These are phyloP conservation scores for Nipponacmea schrenckii DNA, from an alignment of 2,888 invertebrate genomes.

Conservation along the genomic window DNA sequence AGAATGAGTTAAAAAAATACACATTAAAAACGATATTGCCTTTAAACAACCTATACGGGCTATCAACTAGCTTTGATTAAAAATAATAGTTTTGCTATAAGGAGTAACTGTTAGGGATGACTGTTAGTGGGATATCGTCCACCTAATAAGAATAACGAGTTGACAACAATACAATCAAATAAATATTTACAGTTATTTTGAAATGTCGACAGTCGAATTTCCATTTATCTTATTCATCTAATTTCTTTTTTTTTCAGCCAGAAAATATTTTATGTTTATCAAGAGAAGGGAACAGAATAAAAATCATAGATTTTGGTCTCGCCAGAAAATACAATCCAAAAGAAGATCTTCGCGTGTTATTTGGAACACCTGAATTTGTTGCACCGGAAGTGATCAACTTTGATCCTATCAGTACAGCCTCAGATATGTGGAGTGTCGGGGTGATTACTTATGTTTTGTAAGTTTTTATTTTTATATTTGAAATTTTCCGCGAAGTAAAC, in stretches of 20 bases:
- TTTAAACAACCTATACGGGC: no score
- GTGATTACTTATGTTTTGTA: slow-evolving; percentile 98
- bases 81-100: no score
- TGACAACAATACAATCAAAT: no score
- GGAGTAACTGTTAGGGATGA: no score
- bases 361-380: slow-evolving; percentile 98
- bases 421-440: slow-evolving; percentile 99
- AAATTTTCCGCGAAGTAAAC: not conserved
- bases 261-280: slow-evolving; percentile 98
- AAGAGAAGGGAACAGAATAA: slow-evolving; percentile 95
- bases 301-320: slow-evolving; percentile 98
- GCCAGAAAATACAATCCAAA: slow-evolving; percentile 91
- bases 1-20: no score
- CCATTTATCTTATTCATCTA: not conserved
- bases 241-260: slow-evolving; percentile 75
- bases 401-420: slow-evolving; percentile 93
- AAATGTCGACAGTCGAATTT: no score
- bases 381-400: slow-evolving; percentile 99
- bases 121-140: no score
- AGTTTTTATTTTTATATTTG: slow-evolving; percentile 69
- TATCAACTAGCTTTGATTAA: no score
- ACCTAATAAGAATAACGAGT: no score
- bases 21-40: no score
- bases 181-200: no score
- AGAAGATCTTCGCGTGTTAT: slow-evolving; percentile 87